phyloP scores from a whole-genome alignment of 2,888 invertebrate genomes.

The Helleia helle region DNA sequence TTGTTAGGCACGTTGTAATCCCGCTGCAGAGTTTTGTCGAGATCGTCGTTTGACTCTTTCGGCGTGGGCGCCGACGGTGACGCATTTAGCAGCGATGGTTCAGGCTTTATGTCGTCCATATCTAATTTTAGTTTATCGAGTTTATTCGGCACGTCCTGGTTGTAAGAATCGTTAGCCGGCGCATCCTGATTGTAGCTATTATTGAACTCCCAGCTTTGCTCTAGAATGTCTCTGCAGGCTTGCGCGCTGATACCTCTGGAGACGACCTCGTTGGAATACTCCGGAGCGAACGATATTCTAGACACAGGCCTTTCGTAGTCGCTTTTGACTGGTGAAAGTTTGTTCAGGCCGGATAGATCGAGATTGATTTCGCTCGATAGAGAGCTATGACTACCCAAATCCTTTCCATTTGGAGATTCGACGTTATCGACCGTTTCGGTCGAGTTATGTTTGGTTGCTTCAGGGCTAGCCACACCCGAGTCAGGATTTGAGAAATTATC shows the following conservation, averaged over 20 bases:
- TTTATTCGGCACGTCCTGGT: constrained; percentile 22
- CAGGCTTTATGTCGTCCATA: constrained; percentile 36
- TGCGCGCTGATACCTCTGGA: constrained; percentile 55
- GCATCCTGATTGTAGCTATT: constrained; percentile 37
- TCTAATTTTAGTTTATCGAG: constrained; percentile 51
- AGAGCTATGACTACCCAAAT: constrained; percentile 58
- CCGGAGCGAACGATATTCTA: constrained; percentile 47
- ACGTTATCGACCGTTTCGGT: constrained; percentile 66
- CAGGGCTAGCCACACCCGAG: constrained; percentile 73
- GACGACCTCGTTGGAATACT: constrained; percentile 55
- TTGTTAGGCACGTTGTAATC: constrained; percentile 35
- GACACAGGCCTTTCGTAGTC: constrained; percentile 53
- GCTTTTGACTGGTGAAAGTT: constrained; percentile 44
- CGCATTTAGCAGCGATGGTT: constrained; percentile 33
- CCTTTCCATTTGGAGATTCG: constrained; percentile 61
- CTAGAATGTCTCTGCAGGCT: constrained; percentile 47
- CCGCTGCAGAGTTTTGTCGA: constrained; percentile 37
- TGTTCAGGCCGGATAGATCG: constrained; percentile 66
- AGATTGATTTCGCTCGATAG: constrained; percentile 73
- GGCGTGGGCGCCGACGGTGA: constrained; percentile 36
- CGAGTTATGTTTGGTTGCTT: constrained; percentile 71
- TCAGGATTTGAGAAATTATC: constrained; percentile 65
- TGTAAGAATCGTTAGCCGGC: constrained; percentile 31
- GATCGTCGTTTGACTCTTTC: constrained; percentile 41
- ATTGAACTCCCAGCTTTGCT: constrained; percentile 52